A percentile compares a stretch with the other conserved stretches of the same genome.
Evolutionary conservation across 1,140 invertebrate genomes (phyloP).

Genomic region (Physella acuta): DNA sequence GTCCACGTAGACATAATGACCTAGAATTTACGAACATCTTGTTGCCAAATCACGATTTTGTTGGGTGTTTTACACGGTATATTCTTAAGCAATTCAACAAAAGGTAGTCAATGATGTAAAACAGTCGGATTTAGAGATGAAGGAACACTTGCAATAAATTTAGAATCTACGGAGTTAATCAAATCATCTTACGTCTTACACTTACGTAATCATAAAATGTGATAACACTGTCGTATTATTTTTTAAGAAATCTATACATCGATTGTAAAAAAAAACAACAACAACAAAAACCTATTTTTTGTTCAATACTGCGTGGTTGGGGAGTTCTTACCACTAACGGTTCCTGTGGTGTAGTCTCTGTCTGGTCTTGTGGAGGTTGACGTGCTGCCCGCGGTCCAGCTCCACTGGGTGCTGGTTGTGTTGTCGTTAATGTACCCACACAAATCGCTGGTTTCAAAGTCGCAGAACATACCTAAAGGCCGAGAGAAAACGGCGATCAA

Average conservation of each 20-base stretch:
- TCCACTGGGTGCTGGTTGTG: constrained; percentile 48
- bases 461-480: constrained; percentile 33
- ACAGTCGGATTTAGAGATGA: no score
- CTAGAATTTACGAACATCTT: no score
- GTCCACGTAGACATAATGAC: constrained; percentile 13
- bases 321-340: constrained; percentile 14
- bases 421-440: constrained; percentile 37
- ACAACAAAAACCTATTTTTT: no score
- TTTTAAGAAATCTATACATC: not conserved
- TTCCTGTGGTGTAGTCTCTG: constrained; percentile 47
- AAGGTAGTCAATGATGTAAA: no score
- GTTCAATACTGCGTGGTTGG: not conserved
- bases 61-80: no score
- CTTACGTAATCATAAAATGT: not conserved
- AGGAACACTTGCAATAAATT: not conserved
- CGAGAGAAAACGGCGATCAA: no score
- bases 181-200: not conserved
- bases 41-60: no score
- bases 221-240: not conserved
- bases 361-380: constrained; percentile 40
- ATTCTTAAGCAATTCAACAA: no score
- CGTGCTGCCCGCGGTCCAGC: constrained; percentile 33
- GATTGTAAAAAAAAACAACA: not conserved
- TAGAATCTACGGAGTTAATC: not conserved
- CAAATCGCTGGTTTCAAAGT: constrained; percentile 50